These are phyloP conservation scores for Eriosoma lanigerum DNA, from an alignment of 1,140 invertebrate genomes.

Conservation along the genomic window DNA sequence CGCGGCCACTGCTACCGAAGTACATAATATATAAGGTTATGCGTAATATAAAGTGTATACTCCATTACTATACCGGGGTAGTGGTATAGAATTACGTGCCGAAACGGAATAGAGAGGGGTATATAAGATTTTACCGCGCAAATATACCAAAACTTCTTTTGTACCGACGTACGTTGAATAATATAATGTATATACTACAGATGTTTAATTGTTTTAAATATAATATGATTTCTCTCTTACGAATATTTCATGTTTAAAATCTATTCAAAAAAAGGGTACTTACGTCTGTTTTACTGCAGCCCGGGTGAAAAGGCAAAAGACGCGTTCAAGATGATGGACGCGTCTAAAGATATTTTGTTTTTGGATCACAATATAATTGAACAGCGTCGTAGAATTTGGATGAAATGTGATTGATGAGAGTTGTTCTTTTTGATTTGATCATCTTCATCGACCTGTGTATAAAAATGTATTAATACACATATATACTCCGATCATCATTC, in stretches of 20 bases:
- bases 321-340: conserved; percentile 31
- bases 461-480: no score
- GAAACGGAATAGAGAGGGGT: not conserved
- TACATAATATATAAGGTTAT: not conserved
- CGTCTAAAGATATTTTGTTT: not conserved
- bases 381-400: not conserved
- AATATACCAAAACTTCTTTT: conserved; percentile 39
- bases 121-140: conserved; percentile 14
- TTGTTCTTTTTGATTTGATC: conserved; percentile 26
- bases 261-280: not conserved
- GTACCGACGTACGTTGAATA: conserved; percentile 31
- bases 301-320: not conserved
- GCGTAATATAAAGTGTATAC: not conserved
- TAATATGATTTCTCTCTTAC: not conserved
- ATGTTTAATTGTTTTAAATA: conserved; percentile 23
- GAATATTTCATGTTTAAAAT: conserved; percentile 8
- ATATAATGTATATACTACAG: conserved; percentile 37
- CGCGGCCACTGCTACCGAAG: no score
- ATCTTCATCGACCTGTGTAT: not conserved
- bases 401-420: conserved; percentile 25
- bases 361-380: conserved; percentile 18
- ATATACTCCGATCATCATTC: no score
- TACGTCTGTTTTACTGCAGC: no score
- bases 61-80: not conserved
- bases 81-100: not conserved